Evolutionary conservation across 2,888 invertebrate species (phyloP).

Genomic region (Drosophila pseudotalamancana): DNA sequence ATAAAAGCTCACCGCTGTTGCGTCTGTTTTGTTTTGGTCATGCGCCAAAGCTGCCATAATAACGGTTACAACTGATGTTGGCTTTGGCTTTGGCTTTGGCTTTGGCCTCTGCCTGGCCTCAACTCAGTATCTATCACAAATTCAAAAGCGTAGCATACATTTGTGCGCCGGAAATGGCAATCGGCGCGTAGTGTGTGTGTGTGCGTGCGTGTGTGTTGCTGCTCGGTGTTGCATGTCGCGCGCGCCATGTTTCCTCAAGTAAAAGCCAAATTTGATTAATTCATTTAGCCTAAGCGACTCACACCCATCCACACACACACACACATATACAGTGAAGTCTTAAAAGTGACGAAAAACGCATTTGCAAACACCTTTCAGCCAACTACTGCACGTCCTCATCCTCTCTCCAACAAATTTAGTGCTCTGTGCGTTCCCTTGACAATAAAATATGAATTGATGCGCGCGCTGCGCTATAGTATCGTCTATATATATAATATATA

Average conservation of each 20-base stretch:
- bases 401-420: conserved; percentile 4
- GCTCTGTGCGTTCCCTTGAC: conserved; percentile 45
- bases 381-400: conserved; percentile 3
- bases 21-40: conserved; percentile 41
- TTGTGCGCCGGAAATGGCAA: conserved; percentile 56
- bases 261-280: conserved; percentile 66
- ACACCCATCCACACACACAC: conserved; percentile 4
- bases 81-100: conserved; percentile 26
- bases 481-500: conserved; percentile 6
- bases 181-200: conserved; percentile 52
- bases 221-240: conserved; percentile 56
- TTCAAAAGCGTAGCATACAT: conserved; percentile 63
- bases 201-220: conserved; percentile 27
- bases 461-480: conserved; percentile 49
- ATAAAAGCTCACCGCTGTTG: conserved; percentile 44
- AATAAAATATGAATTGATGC: conserved; percentile 72
- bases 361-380: conserved; percentile 14
- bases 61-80: conserved; percentile 20
- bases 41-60: conserved; percentile 64
- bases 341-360: conserved; percentile 38
- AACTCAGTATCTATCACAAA: conserved; percentile 67
- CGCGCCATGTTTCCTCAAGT: conserved; percentile 66
- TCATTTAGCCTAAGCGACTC: conserved; percentile 39
- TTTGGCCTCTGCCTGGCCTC: conserved; percentile 24
- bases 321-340: conserved; percentile 30